These are phyloP conservation scores for Ennomos quercinarius DNA, from an alignment of 2,888 invertebrate genomes.

Conservation along the genomic window DNA sequence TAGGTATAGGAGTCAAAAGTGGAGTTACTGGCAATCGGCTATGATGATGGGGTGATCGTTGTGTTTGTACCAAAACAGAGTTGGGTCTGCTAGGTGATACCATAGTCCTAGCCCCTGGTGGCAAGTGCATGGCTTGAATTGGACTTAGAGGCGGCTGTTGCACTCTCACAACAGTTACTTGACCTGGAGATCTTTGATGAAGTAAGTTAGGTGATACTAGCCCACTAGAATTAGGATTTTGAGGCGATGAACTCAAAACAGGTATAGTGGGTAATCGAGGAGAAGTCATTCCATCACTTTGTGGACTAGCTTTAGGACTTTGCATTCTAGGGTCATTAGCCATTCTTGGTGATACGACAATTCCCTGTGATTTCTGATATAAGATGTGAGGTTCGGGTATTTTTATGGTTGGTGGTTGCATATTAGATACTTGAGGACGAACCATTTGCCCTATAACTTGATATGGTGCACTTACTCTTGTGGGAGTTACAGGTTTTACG, in stretches of 20 bases:
- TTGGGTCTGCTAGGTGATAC: conserved; percentile 77
- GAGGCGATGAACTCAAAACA: conserved; percentile 70
- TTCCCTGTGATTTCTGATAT: conserved; percentile 78
- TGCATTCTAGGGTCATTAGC: conserved; percentile 70
- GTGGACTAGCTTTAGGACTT: conserved; percentile 72
- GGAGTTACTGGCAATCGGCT: conserved; percentile 86
- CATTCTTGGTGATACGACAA: conserved; percentile 76
- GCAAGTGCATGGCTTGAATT: conserved; percentile 74
- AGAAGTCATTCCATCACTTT: conserved; percentile 68
- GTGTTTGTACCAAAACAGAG: conserved; percentile 70
- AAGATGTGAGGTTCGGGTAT: conserved; percentile 85
- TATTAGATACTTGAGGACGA: conserved; percentile 70
- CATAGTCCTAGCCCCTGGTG: conserved; percentile 71
- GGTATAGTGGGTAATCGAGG: conserved; percentile 74
- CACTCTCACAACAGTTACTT: conserved; percentile 82
- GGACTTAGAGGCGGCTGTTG: conserved; percentile 80
- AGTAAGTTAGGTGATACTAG: conserved; percentile 71
- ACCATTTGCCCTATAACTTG: conserved; percentile 78
- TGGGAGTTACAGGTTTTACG: conserved; percentile 65
- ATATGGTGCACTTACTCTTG: conserved; percentile 70
- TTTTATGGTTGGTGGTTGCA: conserved; percentile 88
- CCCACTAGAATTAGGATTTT: conserved; percentile 66
- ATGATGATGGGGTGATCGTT: conserved; percentile 78
- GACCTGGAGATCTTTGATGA: conserved; percentile 74
- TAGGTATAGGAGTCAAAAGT: conserved; percentile 83